These are phyloP conservation scores for Kradibia gibbosae DNA, from an alignment of 1,140 invertebrate genomes.

Conservation along the genomic window DNA sequence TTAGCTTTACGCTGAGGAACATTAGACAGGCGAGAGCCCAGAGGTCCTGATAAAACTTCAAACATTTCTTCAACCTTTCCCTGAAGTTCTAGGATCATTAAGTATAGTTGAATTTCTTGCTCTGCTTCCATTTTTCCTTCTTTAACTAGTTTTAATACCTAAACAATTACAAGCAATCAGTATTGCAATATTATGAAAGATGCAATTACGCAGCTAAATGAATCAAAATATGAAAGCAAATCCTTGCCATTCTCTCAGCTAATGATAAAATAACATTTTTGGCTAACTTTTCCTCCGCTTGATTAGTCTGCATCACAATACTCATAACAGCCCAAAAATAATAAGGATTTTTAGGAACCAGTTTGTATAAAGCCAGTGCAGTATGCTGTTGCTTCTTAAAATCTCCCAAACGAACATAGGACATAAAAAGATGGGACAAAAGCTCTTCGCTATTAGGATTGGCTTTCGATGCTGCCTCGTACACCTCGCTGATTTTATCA, in stretches of 20 bases:
- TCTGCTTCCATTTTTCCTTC: constrained; percentile 94
- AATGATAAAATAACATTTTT: constrained; percentile 78
- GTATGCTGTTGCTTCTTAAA: constrained; percentile 93
- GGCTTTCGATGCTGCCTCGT: constrained; percentile 89
- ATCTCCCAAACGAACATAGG: constrained; percentile 91
- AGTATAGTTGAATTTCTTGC: constrained; percentile 92
- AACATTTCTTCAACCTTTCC: constrained; percentile 88
- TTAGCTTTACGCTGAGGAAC: constrained; percentile 80
- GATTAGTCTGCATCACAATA: constrained; percentile 88
- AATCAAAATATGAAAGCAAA: constrained; percentile 25
- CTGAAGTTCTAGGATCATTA: constrained; percentile 91
- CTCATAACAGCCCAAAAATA: constrained; percentile 99
- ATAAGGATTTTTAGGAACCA: constrained; percentile 95
- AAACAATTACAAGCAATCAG: constrained; percentile 58
- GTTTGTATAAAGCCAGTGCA: constrained; percentile 91
- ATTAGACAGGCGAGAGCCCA: constrained; percentile 77
- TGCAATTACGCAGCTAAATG: constrained; percentile 2
- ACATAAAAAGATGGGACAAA: constrained; percentile 94
- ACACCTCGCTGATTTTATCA: constrained; percentile 89
- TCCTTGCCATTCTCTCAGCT: constrained; percentile 85
- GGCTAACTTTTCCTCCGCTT: constrained; percentile 66
- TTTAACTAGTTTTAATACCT: constrained; percentile 89
- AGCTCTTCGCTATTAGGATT: constrained; percentile 93
- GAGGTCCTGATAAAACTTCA: constrained; percentile 82
- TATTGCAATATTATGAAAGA: constrained; percentile 16